Conservation (phyloP, 2,888 invertebrate species). For the Drosophila cyrtoloma region DNA sequence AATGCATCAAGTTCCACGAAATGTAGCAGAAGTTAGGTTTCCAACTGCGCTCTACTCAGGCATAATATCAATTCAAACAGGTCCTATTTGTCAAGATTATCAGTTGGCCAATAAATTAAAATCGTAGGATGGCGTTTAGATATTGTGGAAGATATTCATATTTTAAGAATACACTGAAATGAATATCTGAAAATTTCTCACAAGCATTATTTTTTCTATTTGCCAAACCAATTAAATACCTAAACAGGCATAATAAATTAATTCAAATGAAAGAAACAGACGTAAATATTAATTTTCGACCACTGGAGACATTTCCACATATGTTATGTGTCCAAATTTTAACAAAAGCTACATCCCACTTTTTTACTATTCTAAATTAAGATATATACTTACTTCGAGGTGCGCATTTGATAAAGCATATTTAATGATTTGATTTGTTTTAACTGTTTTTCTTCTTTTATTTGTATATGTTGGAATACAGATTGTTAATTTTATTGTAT, state of each 20-base stretch:
- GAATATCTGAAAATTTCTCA: neutral
- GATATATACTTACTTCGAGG: neutral
- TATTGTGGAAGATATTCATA: neutral
- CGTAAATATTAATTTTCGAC: neutral
- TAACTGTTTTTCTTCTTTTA: slow-evolving; percentile 29
- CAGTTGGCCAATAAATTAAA: neutral
- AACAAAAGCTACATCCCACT: neutral
- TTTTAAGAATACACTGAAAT: neutral
- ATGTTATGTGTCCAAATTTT: neutral
- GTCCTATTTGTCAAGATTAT: neutral
- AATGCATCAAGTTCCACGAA: neutral
- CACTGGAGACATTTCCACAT: neutral
- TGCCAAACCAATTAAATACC: no score
- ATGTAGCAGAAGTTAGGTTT: no score
- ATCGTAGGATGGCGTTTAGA: neutral
- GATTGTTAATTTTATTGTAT: slow-evolving; percentile 30
- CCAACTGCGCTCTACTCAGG: neutral
- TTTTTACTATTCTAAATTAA: neutral
- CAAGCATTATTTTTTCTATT: neutral
- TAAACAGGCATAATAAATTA: neutral
- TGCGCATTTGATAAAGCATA: neutral
- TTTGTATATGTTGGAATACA: slow-evolving; percentile 50
- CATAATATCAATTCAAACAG: neutral
- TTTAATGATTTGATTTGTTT: slow-evolving; percentile 11
- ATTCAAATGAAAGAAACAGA: neutral